Conservation (phyloP, 2,797 vertebrate genomes). For the Hippoglossus hippoglossus region DNA sequence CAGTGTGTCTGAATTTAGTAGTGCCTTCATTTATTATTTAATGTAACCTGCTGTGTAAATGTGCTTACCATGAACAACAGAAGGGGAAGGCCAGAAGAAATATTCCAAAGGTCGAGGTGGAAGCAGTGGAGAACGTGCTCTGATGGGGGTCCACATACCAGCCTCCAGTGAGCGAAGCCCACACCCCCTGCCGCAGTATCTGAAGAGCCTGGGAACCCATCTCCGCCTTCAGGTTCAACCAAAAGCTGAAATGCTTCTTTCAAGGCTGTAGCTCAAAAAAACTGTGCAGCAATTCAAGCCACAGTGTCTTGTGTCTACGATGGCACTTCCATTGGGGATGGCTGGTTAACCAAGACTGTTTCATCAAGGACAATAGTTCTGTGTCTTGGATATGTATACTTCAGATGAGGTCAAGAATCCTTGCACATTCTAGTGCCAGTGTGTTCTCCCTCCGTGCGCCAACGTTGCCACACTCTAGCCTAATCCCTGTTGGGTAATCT, state of each 20-base stretch:
- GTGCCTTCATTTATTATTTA: background rate
- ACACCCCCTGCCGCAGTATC: conserved; percentile 93
- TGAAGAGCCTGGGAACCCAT: conserved; percentile 95
- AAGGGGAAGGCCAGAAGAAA: conserved; percentile 91
- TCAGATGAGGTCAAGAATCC: conserved; percentile 67
- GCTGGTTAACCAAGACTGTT: conserved; percentile 71
- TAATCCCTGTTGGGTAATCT: conserved; percentile 69
- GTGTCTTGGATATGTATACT: conserved; percentile 59
- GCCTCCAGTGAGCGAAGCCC: conserved; percentile 93
- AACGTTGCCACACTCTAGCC: conserved; percentile 56
- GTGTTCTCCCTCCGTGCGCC: conserved; percentile 59
- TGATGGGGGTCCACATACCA: conserved; percentile 96
- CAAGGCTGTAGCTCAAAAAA: conserved; percentile 70
- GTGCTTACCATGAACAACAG: conserved; percentile 91
- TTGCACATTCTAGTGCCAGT: conserved; percentile 74
- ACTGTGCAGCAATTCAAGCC: conserved; percentile 71
- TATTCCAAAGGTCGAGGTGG: conserved; percentile 94
- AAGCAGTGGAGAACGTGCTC: conserved; percentile 94
- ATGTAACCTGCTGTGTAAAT: background rate
- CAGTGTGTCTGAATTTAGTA: background rate
- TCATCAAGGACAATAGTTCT: conserved; percentile 71
- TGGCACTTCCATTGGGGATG: conserved; percentile 82
- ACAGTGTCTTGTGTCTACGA: conserved; percentile 83
- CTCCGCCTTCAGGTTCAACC: conserved; percentile 72
- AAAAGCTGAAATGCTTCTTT: conserved; percentile 70